A percentile compares a stretch with the other conserved stretches of the same genome.
phyloP scores from a whole-genome alignment of 2,888 invertebrate genomes.

The Cryptus armator region DNA sequence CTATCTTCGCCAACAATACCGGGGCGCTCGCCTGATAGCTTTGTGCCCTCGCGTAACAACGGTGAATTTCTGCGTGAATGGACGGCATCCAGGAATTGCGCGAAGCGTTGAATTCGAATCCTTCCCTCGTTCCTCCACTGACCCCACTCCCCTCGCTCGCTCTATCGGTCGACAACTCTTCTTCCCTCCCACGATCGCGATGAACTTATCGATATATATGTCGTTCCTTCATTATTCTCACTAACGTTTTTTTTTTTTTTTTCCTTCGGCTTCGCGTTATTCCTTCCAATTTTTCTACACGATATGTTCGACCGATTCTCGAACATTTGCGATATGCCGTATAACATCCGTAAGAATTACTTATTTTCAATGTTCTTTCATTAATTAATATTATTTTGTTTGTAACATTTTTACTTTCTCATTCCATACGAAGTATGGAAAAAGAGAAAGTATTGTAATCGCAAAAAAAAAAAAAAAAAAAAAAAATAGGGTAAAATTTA shows the following conservation, averaged over 20 bases:
- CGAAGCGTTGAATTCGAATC: conserved; percentile 64
- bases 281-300: background rate
- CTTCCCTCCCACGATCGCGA: background rate
- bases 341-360: too few species aligned
- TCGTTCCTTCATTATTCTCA: conserved; percentile 29
- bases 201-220: conserved; percentile 42
- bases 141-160: background rate
- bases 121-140: background rate
- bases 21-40: conserved; percentile 74
- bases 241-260: conserved; percentile 12
- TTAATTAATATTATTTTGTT: too few species aligned
- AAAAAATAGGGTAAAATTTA: too few species aligned
- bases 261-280: background rate
- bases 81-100: conserved; percentile 65
- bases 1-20: conserved; percentile 80
- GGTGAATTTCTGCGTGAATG: conserved; percentile 75
- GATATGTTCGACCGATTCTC: background rate
- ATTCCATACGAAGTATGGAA: too few species aligned
- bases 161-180: conserved; percentile 13
- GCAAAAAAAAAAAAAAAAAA: too few species aligned
- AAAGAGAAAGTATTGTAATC: too few species aligned
- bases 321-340: background rate
- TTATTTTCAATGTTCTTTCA: too few species aligned
- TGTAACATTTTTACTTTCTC: too few species aligned
- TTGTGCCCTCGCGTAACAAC: conserved; percentile 75